Evolutionary conservation across 2,888 invertebrate species (phyloP), one percentile per base, ranked within the genome.

Genomic region (Acronicta psi): DNA sequence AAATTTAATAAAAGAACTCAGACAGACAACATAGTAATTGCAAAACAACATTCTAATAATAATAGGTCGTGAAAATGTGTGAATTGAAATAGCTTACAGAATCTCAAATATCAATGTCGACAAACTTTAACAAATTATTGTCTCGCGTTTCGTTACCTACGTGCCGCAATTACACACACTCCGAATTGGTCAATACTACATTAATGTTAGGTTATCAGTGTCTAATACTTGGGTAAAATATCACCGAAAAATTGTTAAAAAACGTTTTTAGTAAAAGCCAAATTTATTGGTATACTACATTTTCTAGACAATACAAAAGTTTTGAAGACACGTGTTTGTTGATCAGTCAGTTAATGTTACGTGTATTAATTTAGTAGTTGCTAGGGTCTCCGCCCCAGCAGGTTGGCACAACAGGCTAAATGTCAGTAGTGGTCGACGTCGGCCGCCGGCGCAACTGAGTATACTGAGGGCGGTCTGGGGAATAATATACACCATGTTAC

Each of bases 361-460:
- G 34, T 45, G 51, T 57, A 40, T 62, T 58, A 54, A 47, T 79
- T 81, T 82, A 78, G 45, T 55, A 36, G 23, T 10, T 38, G 68
- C 68, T 59, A 61, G 76, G 59, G 57, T 46, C 53, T 42, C 20
- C 66, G 69, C 62, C 82, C 86, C 80, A 87, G 73, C 34, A 87
- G 61, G 61, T 82, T 83, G 87, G 86, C 88, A 78, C 90, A 87
- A 67, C 86, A 87, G 60, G 83, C 75, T 67, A 84, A 66, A 56
- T 78, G 90, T 93, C 92, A 94, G 88, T 93, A 94, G 63, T 92
- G 91, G 63, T 93, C 93, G 34, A 84, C 65, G 58, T 93, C 93
- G 0, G 84, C 89, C 8, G 89, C 69, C 2, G 93, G 93, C 34
- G 93, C 92, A 40, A 91, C 90, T 0, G 93, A 87, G 84, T 93